Percentiles rank a stretch among this genome's conserved stretches.
Evolutionary conservation across 2,888 invertebrate species (phyloP).

Genomic region (Quadroppia sp.): DNA sequence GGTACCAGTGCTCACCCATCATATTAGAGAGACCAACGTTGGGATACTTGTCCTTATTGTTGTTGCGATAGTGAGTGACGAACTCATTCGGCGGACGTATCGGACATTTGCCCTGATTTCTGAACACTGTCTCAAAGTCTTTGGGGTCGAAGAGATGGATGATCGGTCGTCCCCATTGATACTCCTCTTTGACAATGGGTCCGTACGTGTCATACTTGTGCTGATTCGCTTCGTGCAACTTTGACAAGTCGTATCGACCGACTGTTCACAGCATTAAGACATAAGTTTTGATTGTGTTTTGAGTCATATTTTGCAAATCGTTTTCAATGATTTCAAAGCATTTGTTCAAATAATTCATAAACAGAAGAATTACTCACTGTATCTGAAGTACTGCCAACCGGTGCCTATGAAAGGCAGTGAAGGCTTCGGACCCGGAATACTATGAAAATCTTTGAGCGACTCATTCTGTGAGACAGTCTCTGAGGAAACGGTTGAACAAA

Average conservation of each 20-base stretch:
- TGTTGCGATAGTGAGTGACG: slow-evolving; percentile 47
- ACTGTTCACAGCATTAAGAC: slow-evolving; percentile 37
- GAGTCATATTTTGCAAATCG: too few species aligned
- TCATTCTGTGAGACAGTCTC: neutral
- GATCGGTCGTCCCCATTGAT: slow-evolving; percentile 47
- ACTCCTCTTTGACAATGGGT: slow-evolving; percentile 49
- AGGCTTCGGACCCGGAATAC: slow-evolving; percentile 49
- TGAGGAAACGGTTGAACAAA: neutral
- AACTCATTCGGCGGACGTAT: slow-evolving; percentile 49
- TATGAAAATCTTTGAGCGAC: slow-evolving; percentile 38
- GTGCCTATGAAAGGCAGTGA: slow-evolving; percentile 50
- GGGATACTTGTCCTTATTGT: slow-evolving; percentile 48
- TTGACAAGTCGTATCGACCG: slow-evolving; percentile 47
- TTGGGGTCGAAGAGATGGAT: slow-evolving; percentile 49
- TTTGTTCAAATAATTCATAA: neutral
- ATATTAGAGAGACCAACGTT: slow-evolving; percentile 48
- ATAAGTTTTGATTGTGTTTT: too few species aligned
- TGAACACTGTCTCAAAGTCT: slow-evolving; percentile 49
- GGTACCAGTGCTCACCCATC: slow-evolving; percentile 49
- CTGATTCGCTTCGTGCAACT: slow-evolving; percentile 48
- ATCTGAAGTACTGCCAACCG: slow-evolving; percentile 49
- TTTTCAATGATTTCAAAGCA: too few species aligned
- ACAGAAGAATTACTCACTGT: slow-evolving; percentile 42
- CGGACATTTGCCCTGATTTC: slow-evolving; percentile 49
- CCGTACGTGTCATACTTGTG: slow-evolving; percentile 49